Percentiles rank a stretch among this genome's conserved stretches.
These are phyloP conservation scores for Macropodus opercularis DNA, from an alignment of 2,797 vertebrate genomes.

Conservation along the genomic window DNA sequence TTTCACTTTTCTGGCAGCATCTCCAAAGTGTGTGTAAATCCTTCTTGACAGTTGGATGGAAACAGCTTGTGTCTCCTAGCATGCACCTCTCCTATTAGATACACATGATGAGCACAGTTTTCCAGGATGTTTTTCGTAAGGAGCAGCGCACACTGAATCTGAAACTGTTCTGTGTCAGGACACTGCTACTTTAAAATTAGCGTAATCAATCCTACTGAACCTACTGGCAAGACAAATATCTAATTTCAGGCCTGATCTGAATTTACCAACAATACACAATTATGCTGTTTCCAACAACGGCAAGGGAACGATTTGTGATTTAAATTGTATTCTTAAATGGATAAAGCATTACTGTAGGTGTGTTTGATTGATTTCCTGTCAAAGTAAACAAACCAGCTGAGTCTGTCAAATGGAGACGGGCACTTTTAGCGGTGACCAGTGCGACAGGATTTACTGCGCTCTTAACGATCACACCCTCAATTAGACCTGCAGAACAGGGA, in stretches of 20 bases:
- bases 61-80: constrained; percentile 58
- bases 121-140: constrained; percentile 25
- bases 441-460: constrained; percentile 71
- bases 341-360: constrained; percentile 25
- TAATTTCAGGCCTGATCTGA: constrained; percentile 27
- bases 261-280: constrained; percentile 30
- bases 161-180: constrained; percentile 45
- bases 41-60: constrained; percentile 59
- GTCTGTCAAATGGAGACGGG: constrained; percentile 79
- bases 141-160: constrained; percentile 32
- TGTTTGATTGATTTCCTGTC: constrained; percentile 84
- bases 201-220: constrained; percentile 45
- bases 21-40: constrained; percentile 57
- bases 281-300: constrained; percentile 9
- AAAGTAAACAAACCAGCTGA: constrained; percentile 75
- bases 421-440: constrained; percentile 68
- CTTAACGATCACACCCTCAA: constrained; percentile 75
- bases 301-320: constrained; percentile 25
- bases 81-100: constrained; percentile 53
- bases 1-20: constrained; percentile 49
- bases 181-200: constrained; percentile 47
- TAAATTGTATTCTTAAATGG: constrained; percentile 44
- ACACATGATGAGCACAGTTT: constrained; percentile 62
- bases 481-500: constrained; percentile 65
- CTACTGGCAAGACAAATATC: constrained; percentile 20